A percentile compares a stretch with the other conserved stretches of the same genome.
These are phyloP conservation scores for Enteromius thamalakanensis DNA, from an alignment of 2,797 vertebrate genomes.

Conservation along the genomic window DNA sequence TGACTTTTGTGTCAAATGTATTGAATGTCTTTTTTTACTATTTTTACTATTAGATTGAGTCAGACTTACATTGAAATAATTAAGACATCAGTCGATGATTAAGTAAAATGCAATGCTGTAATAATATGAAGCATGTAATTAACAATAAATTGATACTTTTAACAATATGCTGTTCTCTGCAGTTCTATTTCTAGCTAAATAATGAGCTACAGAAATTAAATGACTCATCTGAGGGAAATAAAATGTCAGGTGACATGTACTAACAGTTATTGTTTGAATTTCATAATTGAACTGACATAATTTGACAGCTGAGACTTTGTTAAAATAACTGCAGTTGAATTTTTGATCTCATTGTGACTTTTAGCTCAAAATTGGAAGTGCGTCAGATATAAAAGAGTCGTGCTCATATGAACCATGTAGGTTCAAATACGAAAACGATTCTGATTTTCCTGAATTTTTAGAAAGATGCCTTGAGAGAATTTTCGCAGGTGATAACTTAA, in stretches of 20 bases:
- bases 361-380: neutral
- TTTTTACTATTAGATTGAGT: neutral
- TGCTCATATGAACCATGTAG: neutral
- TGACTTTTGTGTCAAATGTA: neutral
- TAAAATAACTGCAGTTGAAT: neutral
- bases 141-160: neutral
- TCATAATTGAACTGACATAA: neutral
- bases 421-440: neutral
- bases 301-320: neutral
- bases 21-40: neutral
- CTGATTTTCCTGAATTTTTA: neutral
- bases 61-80: neutral
- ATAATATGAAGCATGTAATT: neutral
- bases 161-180: neutral
- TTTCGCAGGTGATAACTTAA: neutral
- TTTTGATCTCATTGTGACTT: neutral
- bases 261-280: neutral
- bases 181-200: neutral
- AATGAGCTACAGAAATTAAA: neutral
- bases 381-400: neutral
- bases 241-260: neutral
- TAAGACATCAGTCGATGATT: neutral
- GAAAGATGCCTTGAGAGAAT: neutral
- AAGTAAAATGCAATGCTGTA: neutral
- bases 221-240: neutral